Conservation (phyloP, 2,797 vertebrate species). For the Knipowitschia caucasica region DNA sequence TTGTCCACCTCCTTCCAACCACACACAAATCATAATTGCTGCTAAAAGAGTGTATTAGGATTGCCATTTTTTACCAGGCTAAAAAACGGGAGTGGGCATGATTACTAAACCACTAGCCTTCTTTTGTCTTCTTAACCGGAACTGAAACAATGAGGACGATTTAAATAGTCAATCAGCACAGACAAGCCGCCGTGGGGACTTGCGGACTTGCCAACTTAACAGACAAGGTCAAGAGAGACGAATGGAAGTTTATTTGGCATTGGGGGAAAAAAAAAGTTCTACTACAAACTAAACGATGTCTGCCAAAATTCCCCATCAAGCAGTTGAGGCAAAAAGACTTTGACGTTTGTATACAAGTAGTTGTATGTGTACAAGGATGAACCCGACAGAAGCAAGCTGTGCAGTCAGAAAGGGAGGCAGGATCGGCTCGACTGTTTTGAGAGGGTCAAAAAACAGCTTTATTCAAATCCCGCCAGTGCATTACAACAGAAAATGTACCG, state of each 20-base stretch:
- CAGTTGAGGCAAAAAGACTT: conserved; percentile 33
- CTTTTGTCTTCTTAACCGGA: conserved; percentile 63
- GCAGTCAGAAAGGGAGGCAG: conserved; percentile 24
- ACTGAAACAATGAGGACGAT: conserved; percentile 66
- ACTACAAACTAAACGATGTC: conserved; percentile 11
- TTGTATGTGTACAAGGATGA: conserved; percentile 71
- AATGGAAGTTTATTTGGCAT: conserved; percentile 18
- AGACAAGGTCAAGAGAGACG: conserved; percentile 15
- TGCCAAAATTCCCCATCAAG: conserved; percentile 39
- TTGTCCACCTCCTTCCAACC: conserved; percentile 64
- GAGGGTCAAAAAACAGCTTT: conserved; percentile 26
- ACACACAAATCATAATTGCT: conserved; percentile 78
- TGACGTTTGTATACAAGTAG: conserved; percentile 67
- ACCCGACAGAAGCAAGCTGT: conserved; percentile 46
- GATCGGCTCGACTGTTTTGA: conserved; percentile 11
- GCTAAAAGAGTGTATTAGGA: conserved; percentile 76
- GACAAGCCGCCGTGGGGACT: conserved; percentile 42
- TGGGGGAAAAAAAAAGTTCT: conserved; percentile 28
- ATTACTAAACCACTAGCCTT: conserved; percentile 66
- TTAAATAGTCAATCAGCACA: conserved; percentile 65
- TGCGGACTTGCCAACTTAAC: conserved; percentile 40
- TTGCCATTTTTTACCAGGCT: conserved; percentile 73
- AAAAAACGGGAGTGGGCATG: conserved; percentile 45
- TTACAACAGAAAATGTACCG: conserved; percentile 22
- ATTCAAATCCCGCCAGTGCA: conserved; percentile 41